Evolutionary conservation across 2,113 vertebrate species (phyloP).

Genomic region (Mungos mungo): DNA sequence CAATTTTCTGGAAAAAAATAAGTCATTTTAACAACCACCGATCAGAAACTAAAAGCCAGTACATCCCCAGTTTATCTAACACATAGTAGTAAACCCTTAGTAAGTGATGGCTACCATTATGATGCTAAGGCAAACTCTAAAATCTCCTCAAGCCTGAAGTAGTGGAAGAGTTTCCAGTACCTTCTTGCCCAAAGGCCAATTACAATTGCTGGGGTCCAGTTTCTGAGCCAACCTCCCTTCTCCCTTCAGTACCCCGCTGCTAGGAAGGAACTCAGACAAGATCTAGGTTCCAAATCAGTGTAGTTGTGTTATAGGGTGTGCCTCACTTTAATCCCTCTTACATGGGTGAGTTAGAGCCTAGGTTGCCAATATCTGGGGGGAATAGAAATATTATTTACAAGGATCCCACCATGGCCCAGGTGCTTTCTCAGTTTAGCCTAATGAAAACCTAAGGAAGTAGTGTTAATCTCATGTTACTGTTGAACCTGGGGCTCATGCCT

Average conservation of each 20-base stretch:
- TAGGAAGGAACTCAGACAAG: not conserved
- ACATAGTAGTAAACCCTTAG: not conserved
- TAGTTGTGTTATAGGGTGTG: not conserved
- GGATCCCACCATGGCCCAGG: not conserved
- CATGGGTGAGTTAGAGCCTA: not conserved
- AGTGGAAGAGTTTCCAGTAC: not conserved
- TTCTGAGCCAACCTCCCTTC: not conserved
- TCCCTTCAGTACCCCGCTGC: not conserved
- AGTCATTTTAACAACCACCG: not conserved
- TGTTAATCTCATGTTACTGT: not conserved
- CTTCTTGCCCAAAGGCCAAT: not conserved
- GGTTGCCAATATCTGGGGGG: not conserved
- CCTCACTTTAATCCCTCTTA: not conserved
- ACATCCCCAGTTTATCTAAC: not conserved
- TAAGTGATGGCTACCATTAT: not conserved
- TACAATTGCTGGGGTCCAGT: not conserved
- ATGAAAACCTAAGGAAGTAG: not conserved
- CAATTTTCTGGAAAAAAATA: not conserved
- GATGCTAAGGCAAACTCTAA: not conserved
- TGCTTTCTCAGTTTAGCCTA: not conserved
- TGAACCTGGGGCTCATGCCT: not conserved
- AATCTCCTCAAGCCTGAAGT: not conserved
- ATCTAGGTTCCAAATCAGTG: not conserved
- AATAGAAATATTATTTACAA: not conserved
- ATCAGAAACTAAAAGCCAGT: not conserved